Conservation (phyloP, 2,888 invertebrate species). For the Acrobasis repandana region DNA sequence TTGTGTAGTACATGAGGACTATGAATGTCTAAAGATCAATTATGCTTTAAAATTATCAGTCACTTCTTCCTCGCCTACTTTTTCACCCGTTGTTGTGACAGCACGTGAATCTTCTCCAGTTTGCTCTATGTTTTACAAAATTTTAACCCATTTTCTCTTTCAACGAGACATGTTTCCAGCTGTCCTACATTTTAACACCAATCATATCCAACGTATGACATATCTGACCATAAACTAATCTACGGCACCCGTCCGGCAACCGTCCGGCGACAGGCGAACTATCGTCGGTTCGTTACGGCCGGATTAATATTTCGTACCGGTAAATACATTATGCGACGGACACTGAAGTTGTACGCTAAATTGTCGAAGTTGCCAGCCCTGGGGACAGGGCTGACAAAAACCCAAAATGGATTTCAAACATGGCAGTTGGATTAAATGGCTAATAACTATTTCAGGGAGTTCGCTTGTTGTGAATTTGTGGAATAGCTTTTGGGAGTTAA, state of each 20-base stretch:
- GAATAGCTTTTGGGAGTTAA: not conserved
- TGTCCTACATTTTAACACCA: no score
- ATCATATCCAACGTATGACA: not conserved
- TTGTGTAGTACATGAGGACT: no score
- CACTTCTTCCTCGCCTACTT: no score
- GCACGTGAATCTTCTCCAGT: no score
- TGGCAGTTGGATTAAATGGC: slow-evolving; percentile 34
- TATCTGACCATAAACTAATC: slow-evolving; percentile 32
- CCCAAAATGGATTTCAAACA: slow-evolving; percentile 22
- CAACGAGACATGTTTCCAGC: no score
- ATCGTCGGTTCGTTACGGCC: slow-evolving; percentile 68
- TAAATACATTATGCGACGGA: slow-evolving; percentile 78
- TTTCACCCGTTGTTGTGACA: no score
- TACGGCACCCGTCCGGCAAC: slow-evolving; percentile 49
- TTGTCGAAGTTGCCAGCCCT: slow-evolving; percentile 76
- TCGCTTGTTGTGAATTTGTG: slow-evolving; percentile 16
- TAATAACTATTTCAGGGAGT: slow-evolving; percentile 18
- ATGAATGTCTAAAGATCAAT: no score
- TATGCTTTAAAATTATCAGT: no score
- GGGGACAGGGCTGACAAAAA: slow-evolving; percentile 56
- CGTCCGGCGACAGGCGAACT: slow-evolving; percentile 57
- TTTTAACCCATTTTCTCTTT: no score
- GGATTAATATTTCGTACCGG: slow-evolving; percentile 79
- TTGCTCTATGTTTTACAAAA: no score
- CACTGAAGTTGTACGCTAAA: slow-evolving; percentile 72